Evolutionary conservation across 1,140 invertebrate genomes (phyloP), one percentile per base, ranked within the genome.

Genomic region (Triops cancriformis): DNA sequence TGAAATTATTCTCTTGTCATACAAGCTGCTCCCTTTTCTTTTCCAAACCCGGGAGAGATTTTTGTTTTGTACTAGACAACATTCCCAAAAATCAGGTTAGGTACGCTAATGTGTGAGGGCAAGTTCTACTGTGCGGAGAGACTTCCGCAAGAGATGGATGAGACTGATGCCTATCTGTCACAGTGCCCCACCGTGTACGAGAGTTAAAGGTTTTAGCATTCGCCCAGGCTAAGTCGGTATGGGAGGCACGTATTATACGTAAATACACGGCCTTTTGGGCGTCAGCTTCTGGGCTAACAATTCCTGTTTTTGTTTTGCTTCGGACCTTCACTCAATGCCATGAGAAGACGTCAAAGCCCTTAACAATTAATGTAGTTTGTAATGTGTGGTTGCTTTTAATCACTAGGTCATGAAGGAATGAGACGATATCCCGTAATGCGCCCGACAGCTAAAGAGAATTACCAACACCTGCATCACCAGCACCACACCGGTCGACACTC

Each of bases 121-220:
- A n/a, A 14, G 51, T n/a, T 64, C 18, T 64, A 14, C 51, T 14
- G 18, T 64, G 3, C 51, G 51, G 18, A 64, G 51, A 23, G 51
- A 23, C 51, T 64, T 64, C 51, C 51, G n/a, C 51, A 23, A 64
- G 51, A 64, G 51, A 64, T 64, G 51, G 51, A 64, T 64, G 51
- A 64, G 51, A 64, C 51, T 64, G 51, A 64, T 64, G n/a, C 10
- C n/a, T 64, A 64, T 64, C 51, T 64, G 51, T 64, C n/a, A n/a
- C 51, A 14, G 18, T 23, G 14, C 10, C n/a, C 51, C 2, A 7
- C 45, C 51, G 18, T 23, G 23, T 64, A 23, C 10, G 23, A 64
- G 0, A 64, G 14, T 14, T 64, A 4, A 0, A 64, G 10, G 14
- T 64, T 64, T 64, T 64, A 64, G 18, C 51, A 18, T 64, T 64